phyloP scores from a whole-genome alignment of 2,888 invertebrate genomes.

The Ceramica pisi region DNA sequence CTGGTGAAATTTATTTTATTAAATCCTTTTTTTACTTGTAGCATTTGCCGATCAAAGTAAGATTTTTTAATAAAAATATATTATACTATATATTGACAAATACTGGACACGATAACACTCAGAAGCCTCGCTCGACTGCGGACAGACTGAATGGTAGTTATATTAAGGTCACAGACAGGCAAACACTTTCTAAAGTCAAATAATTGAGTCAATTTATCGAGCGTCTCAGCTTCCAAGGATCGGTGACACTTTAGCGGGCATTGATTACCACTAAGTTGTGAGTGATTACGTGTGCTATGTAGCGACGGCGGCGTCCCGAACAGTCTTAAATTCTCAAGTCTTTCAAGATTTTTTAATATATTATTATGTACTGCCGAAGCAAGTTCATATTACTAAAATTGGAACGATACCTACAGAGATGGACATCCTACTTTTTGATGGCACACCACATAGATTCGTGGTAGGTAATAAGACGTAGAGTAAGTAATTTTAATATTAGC shows the following conservation, averaged over 20 bases:
- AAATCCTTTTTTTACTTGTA: no score
- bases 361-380: no score
- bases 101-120: no score
- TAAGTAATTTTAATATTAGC: conserved; percentile 46
- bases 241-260: conserved; percentile 76
- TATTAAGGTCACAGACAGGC: conserved; percentile 80
- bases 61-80: no score
- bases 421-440: conserved; percentile 45
- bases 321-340: conserved; percentile 22
- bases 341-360: no score
- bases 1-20: no score
- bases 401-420: no score
- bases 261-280: conserved; percentile 66
- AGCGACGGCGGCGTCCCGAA: conserved; percentile 41
- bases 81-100: no score
- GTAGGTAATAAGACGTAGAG: conserved; percentile 50
- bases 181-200: conserved; percentile 76
- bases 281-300: conserved; percentile 65
- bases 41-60: no score
- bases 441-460: conserved; percentile 49
- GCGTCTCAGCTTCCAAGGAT: conserved; percentile 77
- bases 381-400: no score
- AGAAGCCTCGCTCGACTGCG: no score
- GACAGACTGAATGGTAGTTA: conserved; percentile 76
- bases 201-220: conserved; percentile 84